A percentile compares a stretch with the other conserved stretches of the same genome.
phyloP scores from a whole-genome alignment of 2,797 vertebrate genomes.

The Paratrypauchen microcephalus region DNA sequence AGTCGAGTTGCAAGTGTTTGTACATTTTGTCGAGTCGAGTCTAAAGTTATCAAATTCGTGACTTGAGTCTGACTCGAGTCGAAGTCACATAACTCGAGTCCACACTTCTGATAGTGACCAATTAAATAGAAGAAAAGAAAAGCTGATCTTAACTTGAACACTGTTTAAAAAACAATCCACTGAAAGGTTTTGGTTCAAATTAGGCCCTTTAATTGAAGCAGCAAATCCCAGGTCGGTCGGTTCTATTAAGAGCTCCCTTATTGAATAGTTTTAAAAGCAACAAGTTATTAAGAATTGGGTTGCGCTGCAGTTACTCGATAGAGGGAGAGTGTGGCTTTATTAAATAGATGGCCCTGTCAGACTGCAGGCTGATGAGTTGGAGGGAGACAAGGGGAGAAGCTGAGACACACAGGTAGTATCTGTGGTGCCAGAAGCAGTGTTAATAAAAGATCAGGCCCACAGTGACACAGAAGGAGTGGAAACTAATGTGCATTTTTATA shows the following conservation, averaged over 20 bases:
- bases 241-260: constrained; percentile 3
- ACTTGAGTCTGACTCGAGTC: too few species aligned
- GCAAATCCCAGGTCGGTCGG: not conserved
- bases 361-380: constrained; percentile 33
- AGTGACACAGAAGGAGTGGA: not conserved
- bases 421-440: constrained; percentile 37
- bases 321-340: constrained; percentile 15
- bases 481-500: not conserved
- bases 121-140: constrained; percentile 16
- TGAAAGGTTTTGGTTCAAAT: constrained; percentile 12
- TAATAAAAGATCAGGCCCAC: constrained; percentile 24
- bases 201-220: constrained; percentile 18
- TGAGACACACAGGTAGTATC: constrained; percentile 34
- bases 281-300: constrained; percentile 6
- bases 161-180: constrained; percentile 12
- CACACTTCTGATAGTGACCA: too few species aligned
- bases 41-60: too few species aligned
- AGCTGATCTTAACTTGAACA: constrained; percentile 6
- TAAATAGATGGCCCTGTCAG: constrained; percentile 51
- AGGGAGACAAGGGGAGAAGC: constrained; percentile 27
- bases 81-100: too few species aligned
- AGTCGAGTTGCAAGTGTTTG: too few species aligned
- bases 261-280: constrained; percentile 8
- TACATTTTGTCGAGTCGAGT: too few species aligned
- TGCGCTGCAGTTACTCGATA: constrained; percentile 14